Conservation (phyloP, 1,140 invertebrate genomes). For the Andricus grossulariae region DNA sequence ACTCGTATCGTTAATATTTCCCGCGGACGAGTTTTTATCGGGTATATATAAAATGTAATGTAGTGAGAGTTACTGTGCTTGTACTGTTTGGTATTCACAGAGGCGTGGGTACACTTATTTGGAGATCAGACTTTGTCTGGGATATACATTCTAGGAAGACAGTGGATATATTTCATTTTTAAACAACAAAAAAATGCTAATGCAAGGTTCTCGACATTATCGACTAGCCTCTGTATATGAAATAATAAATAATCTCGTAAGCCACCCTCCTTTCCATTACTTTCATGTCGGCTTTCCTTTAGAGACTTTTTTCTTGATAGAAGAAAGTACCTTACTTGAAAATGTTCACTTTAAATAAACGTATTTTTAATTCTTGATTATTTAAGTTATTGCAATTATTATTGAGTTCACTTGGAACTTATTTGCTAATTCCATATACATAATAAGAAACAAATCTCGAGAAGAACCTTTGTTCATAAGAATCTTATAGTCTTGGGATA, state of each 20-base stretch:
- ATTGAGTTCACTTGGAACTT: no score
- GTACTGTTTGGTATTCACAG: conserved; percentile 70
- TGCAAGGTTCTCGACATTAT: conserved; percentile 66
- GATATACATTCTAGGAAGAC: conserved; percentile 64
- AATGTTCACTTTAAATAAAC: no score
- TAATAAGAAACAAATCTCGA: no score
- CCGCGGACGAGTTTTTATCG: no score
- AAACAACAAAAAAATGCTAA: conserved; percentile 76
- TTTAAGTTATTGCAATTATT: no score
- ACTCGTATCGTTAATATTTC: no score
- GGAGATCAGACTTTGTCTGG: conserved; percentile 70
- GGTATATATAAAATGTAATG: conserved; percentile 28
- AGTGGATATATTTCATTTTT: conserved; percentile 74
- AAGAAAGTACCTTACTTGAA: neutral
- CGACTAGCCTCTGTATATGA: conserved; percentile 70
- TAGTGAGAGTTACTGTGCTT: conserved; percentile 54
- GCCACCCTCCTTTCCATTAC: conserved; percentile 62
- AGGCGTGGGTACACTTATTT: conserved; percentile 73
- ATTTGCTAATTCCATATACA: no score
- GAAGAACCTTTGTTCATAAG: no score
- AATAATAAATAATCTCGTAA: conserved; percentile 74
- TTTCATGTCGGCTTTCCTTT: conserved; percentile 68
- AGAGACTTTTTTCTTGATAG: conserved; percentile 33
- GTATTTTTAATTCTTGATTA: no score
- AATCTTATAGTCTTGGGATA: no score